phyloP scores from a whole-genome alignment of 2,113 vertebrate species.

The Sylvia atricapilla region DNA sequence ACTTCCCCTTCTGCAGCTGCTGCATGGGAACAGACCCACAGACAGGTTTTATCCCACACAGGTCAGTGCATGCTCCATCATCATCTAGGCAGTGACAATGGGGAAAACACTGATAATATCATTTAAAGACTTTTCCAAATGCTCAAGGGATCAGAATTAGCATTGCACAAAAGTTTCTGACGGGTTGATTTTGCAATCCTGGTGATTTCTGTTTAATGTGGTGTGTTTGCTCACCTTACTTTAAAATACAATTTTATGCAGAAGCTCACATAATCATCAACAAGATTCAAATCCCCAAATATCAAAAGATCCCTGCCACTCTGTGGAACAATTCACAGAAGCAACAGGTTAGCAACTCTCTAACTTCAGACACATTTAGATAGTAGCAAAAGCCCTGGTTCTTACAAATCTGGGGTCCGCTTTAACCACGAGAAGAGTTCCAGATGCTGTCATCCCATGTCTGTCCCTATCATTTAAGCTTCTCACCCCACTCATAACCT shows the following conservation, averaged over 20 bases:
- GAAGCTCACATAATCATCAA: not conserved
- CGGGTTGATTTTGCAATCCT: not conserved
- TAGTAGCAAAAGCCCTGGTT: not conserved
- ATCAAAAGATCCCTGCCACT: not conserved
- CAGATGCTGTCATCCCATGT: not conserved
- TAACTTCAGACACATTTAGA: not conserved
- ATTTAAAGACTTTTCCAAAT: not conserved
- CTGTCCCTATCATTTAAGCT: not conserved
- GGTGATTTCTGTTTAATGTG: not conserved
- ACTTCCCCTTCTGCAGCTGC: not conserved
- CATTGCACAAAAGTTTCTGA: not conserved
- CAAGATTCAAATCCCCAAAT: not conserved
- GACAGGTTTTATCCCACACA: not conserved
- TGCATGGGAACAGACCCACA: not conserved
- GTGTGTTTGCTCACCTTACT: not conserved
- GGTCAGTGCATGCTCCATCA: not conserved
- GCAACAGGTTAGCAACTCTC: not conserved
- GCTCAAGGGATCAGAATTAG: not conserved
- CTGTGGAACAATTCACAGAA: not conserved
- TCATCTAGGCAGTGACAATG: not conserved
- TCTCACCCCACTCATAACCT: not conserved
- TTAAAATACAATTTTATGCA: not conserved
- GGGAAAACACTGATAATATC: not conserved
- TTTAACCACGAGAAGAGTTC: not conserved
- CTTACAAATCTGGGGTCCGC: not conserved